These are phyloP conservation scores for Petrosia ficiformis DNA, from an alignment of 37 sponge, comb jelly and placozoan species.

Conservation along the genomic window DNA sequence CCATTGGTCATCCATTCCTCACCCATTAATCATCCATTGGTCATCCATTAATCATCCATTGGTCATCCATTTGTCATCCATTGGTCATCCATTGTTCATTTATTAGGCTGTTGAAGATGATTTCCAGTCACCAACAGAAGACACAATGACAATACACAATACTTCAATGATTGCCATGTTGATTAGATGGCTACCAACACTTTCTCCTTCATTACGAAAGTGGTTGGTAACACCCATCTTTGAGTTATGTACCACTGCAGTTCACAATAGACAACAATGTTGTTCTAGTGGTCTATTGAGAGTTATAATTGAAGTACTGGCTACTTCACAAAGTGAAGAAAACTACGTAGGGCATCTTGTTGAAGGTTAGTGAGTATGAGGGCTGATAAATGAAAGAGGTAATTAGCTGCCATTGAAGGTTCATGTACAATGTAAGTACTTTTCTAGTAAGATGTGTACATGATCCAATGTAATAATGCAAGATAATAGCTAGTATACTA, in stretches of 20 bases:
- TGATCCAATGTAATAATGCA: too few species aligned
- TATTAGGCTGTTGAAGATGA: slow-evolving; percentile 36
- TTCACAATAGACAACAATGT: slow-evolving; percentile 72
- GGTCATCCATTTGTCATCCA: too few species aligned
- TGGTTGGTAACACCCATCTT: slow-evolving; percentile 40
- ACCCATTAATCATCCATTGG: too few species aligned
- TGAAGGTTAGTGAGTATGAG: slow-evolving; percentile 56
- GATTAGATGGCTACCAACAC: slow-evolving; percentile 21
- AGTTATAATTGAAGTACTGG: slow-evolving; percentile 44
- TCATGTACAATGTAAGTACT: background rate
- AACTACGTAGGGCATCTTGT: slow-evolving; percentile 27
- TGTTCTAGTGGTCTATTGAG: slow-evolving; percentile 60
- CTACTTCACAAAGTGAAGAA: slow-evolving; percentile 39
- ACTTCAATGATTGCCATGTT: slow-evolving; percentile 36
- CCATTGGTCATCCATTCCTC: too few species aligned
- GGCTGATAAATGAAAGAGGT: background rate
- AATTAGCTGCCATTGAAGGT: background rate
- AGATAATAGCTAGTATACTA: too few species aligned
- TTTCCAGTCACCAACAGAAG: background rate
- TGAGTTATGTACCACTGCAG: slow-evolving; percentile 29
- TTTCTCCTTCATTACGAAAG: slow-evolving; percentile 16
- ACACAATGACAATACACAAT: slow-evolving; percentile 31
- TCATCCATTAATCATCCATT: too few species aligned
- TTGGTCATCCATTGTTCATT: too few species aligned
- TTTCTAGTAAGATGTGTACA: too few species aligned